These are phyloP conservation scores for Lutjanus argentimaculatus DNA, from an alignment of 2,797 vertebrate genomes.

Conservation along the genomic window DNA sequence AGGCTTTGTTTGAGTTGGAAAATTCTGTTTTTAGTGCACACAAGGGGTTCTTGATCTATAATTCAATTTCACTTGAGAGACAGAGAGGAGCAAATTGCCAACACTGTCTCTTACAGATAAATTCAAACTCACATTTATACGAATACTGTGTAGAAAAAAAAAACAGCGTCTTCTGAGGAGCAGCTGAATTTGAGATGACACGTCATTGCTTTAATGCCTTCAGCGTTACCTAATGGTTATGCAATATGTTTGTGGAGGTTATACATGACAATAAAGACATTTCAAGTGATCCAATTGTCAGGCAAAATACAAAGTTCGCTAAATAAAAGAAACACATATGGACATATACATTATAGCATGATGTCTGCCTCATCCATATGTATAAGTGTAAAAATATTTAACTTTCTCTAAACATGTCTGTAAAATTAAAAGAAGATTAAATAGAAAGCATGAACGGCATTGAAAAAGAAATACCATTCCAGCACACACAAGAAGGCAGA, in stretches of 20 bases:
- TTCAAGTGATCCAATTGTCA: not conserved
- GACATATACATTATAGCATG: not conserved
- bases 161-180: constrained; percentile 5
- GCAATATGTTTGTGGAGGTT: constrained; percentile 28
- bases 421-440: constrained; percentile 20
- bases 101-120: constrained; percentile 47
- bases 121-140: constrained; percentile 47
- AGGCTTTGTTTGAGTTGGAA: constrained; percentile 65
- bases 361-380: not conserved
- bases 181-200: constrained; percentile 37
- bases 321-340: constrained; percentile 11
- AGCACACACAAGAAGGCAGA: constrained; percentile 75
- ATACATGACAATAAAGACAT: constrained; percentile 20
- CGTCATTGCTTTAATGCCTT: constrained; percentile 20
- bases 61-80: constrained; percentile 71
- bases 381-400: constrained; percentile 9
- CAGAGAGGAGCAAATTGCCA: constrained; percentile 63
- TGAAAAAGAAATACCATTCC: constrained; percentile 69
- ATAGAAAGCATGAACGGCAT: constrained; percentile 27
- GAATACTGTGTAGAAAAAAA: constrained; percentile 24
- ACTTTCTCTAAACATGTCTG: constrained; percentile 11
- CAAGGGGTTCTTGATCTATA: constrained; percentile 70
- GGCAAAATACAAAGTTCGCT: not conserved
- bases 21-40: constrained; percentile 60
- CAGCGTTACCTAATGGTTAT: constrained; percentile 44